Percentiles rank a stretch among this genome's conserved stretches.
Conservation (phyloP, 1,140 invertebrate species). For the Galendromus occidentalis region DNA sequence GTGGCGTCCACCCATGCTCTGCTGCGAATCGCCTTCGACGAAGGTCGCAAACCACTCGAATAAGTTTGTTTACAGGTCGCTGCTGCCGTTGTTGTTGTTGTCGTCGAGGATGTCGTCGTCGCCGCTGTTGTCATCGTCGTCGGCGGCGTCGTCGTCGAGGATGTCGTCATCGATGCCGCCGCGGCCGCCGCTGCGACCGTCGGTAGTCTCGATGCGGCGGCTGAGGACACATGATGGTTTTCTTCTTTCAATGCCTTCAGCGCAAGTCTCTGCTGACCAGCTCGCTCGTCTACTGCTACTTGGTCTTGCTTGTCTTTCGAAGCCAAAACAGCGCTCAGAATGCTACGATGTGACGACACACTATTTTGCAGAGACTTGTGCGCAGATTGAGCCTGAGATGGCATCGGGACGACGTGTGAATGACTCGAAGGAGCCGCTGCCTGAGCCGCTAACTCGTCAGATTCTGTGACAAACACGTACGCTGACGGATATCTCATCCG, state of each 20-base stretch:
- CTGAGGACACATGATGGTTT: conserved; percentile 34
- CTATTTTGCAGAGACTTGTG: not conserved
- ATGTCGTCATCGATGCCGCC: conserved; percentile 14
- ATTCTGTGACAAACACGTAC: conserved; percentile 74
- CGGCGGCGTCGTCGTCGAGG: conserved; percentile 14
- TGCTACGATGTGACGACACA: not conserved
- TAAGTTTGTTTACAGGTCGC: too few species aligned
- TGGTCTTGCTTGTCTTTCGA: conserved; percentile 10
- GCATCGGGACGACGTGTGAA: conserved; percentile 10
- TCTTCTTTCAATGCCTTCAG: conserved; percentile 44
- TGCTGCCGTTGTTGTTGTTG: conserved; percentile 18
- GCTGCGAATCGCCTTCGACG: not conserved
- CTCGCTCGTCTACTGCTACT: conserved; percentile 18
- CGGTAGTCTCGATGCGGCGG: conserved; percentile 12
- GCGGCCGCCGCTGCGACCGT: conserved; percentile 14
- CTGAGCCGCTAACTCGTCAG: conserved; percentile 37
- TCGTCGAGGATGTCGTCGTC: conserved; percentile 15
- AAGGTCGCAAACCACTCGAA: not conserved
- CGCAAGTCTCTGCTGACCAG: conserved; percentile 16
- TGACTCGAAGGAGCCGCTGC: conserved; percentile 8
- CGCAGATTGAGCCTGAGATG: not conserved
- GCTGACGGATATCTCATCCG: conserved; percentile 82
- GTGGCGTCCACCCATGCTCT: not conserved
- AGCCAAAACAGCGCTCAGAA: not conserved
- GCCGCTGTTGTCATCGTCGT: not conserved